These are phyloP conservation scores for Lycaon pictus DNA, from an alignment of 2,113 vertebrate genomes.

Conservation along the genomic window DNA sequence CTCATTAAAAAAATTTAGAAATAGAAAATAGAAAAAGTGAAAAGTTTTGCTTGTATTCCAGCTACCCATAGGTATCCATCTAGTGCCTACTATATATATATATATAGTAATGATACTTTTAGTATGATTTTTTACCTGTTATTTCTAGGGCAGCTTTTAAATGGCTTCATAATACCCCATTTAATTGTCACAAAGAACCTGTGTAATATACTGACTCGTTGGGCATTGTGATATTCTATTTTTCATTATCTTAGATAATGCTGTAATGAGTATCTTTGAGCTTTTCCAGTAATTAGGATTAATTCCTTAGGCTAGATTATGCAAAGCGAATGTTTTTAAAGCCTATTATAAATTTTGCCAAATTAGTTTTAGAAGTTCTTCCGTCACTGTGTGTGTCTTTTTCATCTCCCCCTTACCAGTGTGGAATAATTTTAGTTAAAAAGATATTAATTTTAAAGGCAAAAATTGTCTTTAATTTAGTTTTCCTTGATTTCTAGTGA, in stretches of 20 bases:
- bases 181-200: background rate
- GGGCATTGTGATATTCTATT: background rate
- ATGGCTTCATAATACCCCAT: background rate
- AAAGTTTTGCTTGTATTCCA: background rate
- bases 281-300: slow-evolving; percentile 67
- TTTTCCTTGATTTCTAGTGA: slow-evolving; percentile 52
- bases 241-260: slow-evolving; percentile 62
- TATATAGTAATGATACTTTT: background rate
- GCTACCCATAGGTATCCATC: background rate
- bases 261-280: slow-evolving; percentile 54
- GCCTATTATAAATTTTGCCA: slow-evolving; percentile 44
- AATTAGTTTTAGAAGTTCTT: slow-evolving; percentile 51
- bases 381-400: background rate
- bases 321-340: slow-evolving; percentile 62
- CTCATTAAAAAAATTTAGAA: slow-evolving; percentile 39
- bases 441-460: slow-evolving; percentile 13
- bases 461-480: slow-evolving; percentile 45
- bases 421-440: slow-evolving; percentile 43
- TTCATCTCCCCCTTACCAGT: slow-evolving; percentile 3
- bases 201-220: background rate
- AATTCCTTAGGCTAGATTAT: slow-evolving; percentile 57
- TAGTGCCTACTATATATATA: background rate
- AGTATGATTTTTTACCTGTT: slow-evolving; percentile 1
- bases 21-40: slow-evolving; percentile 30
- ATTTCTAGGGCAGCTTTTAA: slow-evolving; percentile 21